Evolutionary conservation across 2,888 invertebrate genomes (phyloP).

Genomic region (Trichopoda pennipes): DNA sequence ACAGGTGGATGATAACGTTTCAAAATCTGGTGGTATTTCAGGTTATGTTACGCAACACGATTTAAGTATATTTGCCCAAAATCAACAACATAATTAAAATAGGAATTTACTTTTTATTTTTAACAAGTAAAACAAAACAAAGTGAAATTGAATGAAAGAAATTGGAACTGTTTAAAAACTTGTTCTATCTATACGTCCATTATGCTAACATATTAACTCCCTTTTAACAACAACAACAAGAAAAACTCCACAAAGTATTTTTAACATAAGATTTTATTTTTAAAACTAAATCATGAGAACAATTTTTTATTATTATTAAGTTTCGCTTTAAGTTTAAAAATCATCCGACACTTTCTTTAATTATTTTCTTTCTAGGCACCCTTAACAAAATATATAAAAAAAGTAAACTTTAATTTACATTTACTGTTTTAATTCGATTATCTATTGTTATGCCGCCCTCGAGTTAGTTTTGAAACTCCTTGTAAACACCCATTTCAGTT

Average conservation of each 20-base stretch:
- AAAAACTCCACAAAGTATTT: conserved; percentile 62
- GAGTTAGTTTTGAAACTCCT: no score
- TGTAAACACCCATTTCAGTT: conserved; percentile 14
- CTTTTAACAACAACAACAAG: conserved; percentile 13
- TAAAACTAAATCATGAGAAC: conserved; percentile 58
- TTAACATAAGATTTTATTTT: conserved; percentile 61
- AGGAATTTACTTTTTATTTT: conserved; percentile 32
- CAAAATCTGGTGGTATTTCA: conserved; percentile 69
- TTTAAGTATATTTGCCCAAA: conserved; percentile 75
- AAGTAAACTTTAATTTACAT: no score
- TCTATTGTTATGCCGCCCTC: no score
- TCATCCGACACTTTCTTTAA: conserved; percentile 1
- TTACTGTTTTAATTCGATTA: no score
- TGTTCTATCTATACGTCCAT: conserved; percentile 55
- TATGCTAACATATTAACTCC: conserved; percentile 19
- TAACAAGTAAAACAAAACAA: neutral
- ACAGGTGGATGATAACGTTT: neutral
- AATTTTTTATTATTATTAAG: conserved; percentile 50
- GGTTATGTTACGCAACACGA: conserved; percentile 78
- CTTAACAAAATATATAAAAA: no score
- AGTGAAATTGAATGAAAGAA: neutral
- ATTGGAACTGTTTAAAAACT: conserved; percentile 17
- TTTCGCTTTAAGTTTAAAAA: conserved; percentile 54
- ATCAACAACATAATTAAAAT: conserved; percentile 68
- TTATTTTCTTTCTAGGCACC: no score